Evolutionary conservation across 2,888 invertebrate species (phyloP), one percentile per base, ranked within the genome.

Genomic region (Hirtodrosophila alboralis): DNA sequence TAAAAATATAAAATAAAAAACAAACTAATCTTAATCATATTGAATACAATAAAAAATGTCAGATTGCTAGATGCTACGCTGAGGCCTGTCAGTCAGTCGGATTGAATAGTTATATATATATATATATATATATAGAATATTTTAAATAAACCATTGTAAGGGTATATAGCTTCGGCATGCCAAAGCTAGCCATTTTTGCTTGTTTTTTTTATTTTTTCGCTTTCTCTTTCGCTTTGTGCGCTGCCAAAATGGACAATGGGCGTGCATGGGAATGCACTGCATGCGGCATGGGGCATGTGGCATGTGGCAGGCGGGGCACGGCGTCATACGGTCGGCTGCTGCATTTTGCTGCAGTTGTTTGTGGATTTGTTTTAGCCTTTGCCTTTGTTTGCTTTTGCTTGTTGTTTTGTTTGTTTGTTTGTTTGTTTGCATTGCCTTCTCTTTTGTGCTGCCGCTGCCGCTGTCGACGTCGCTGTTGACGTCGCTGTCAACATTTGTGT

Each of bases 331-430:
- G 61, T 61, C 61, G 53, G 54, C 54, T 54, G 54, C 53, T 63
- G 79, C 73, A 53, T 16, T 59, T 51, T 31, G 51, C 23, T 76
- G 76, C 74, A 79, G 74, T 74, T 69, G 63, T 62, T 73, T 79
- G 69, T 65, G 48, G 56, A 48, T 58, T 57, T 56, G 40, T 57
- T 57, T 78, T 57, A 8, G 57, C 49, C 12, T 34, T 28, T 26
- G 8, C 37, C 37, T 40, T 14, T 53, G 49, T 26, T 58, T 62
- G 51, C 34, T 8, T 44, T 23, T 47, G 44, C 40, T 49, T 34
- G 49, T 49, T 18, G 28, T 44, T 48, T 31, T 53, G 48, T 34
- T 44, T 31, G n/a, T 44, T 23, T 47, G 44, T 41, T 49, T 34
- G 49, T 49, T 18, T 31, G 44, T 48, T 31, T 53, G 48, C 31